Conservation (phyloP, 2,888 invertebrate species). For the Branchinecta sandiegonensis region DNA sequence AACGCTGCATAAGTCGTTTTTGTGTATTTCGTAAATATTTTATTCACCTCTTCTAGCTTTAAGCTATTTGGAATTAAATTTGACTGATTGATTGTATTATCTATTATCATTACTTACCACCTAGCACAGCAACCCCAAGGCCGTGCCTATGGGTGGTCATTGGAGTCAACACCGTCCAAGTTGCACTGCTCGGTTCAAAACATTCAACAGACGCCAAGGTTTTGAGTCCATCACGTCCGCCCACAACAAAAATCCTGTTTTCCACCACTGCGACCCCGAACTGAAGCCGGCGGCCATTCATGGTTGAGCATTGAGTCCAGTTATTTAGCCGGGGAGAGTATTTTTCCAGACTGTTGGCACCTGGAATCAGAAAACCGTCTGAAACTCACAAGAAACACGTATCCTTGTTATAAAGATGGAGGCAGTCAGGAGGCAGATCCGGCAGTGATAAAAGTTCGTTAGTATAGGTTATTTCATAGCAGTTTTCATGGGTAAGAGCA, state of each 20-base stretch:
- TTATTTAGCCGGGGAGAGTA: slow-evolving; percentile 66
- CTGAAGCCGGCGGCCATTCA: slow-evolving; percentile 67
- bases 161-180: slow-evolving; percentile 64
- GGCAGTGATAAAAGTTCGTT: too few relatives aligned
- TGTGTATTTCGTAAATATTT: too few relatives aligned
- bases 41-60: too few relatives aligned
- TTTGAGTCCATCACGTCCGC: slow-evolving; percentile 82
- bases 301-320: slow-evolving; percentile 55
- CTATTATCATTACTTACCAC: neutral
- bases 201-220: slow-evolving; percentile 86
- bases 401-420: too few relatives aligned
- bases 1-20: too few relatives aligned
- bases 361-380: slow-evolving; percentile 35
- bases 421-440: too few relatives aligned
- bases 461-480: too few relatives aligned
- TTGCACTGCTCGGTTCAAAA: slow-evolving; percentile 61
- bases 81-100: too few relatives aligned
- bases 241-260: slow-evolving; percentile 63
- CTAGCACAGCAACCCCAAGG: slow-evolving; percentile 31
- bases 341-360: slow-evolving; percentile 75
- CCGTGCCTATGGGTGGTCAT: slow-evolving; percentile 72
- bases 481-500: neutral
- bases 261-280: slow-evolving; percentile 68
- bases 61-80: too few relatives aligned
- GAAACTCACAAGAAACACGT: too few relatives aligned